Conservation (phyloP, 2,888 invertebrate species). For the Synanthedon andrenaeformis region DNA sequence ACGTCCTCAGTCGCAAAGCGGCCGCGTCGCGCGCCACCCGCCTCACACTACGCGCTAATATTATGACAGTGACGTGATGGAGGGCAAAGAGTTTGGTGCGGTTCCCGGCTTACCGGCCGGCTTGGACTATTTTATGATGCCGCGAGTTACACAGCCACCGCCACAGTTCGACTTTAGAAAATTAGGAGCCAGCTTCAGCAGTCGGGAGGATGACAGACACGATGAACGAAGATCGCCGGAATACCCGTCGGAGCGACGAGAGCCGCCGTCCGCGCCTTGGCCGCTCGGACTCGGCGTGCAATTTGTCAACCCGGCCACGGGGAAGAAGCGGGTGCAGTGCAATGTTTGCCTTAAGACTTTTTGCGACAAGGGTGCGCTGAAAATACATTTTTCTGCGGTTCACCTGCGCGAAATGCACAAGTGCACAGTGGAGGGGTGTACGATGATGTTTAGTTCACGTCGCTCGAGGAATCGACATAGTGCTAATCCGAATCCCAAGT, state of each 20-base stretch:
- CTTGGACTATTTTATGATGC: constrained; percentile 67
- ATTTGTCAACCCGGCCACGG: constrained; percentile 90
- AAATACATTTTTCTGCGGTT: constrained; percentile 98
- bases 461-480: constrained; percentile 95
- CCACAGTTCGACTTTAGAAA: constrained; percentile 90
- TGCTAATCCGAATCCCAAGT: constrained; percentile 96
- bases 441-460: constrained; percentile 97
- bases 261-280: constrained; percentile 73
- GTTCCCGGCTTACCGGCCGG: constrained; percentile 62
- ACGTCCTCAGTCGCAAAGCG: constrained; percentile 69
- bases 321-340: constrained; percentile 97
- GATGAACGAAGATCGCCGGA: constrained; percentile 55
- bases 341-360: constrained; percentile 98
- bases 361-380: constrained; percentile 98
- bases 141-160: constrained; percentile 81
- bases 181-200: constrained; percentile 74
- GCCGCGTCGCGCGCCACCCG: constrained; percentile 73
- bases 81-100: constrained; percentile 62
- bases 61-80: constrained; percentile 67
- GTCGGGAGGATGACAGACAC: constrained; percentile 57
- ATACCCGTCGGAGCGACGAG: constrained; percentile 47
- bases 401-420: constrained; percentile 99
- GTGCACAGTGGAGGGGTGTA: constrained; percentile 97
- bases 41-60: constrained; percentile 45
- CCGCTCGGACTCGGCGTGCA: constrained; percentile 86